Percentiles rank a stretch among this genome's conserved stretches.
These are phyloP conservation scores for Luidia sarsii DNA, from an alignment of 53 echinoderm and acorn worm genomes.

Conservation along the genomic window DNA sequence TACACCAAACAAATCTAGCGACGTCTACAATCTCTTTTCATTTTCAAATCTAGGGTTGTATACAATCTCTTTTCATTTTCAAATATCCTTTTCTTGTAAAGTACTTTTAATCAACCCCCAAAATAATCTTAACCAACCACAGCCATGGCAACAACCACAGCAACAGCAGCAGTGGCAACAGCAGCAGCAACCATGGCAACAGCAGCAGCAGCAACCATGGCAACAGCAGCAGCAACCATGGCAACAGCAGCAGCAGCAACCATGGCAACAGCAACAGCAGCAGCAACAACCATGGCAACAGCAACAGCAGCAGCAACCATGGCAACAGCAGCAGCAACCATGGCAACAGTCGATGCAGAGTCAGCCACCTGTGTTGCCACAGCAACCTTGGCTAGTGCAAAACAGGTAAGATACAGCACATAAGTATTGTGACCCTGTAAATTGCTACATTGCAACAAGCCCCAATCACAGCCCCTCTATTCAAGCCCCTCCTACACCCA, in stretches of 20 bases:
- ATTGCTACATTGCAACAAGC: no score
- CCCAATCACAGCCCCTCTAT: no score
- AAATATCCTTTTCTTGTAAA: not conserved
- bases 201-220: conserved; percentile 14
- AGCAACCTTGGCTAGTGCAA: conserved; percentile 68
- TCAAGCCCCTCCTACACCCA: no score
- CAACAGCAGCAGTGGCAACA: conserved; percentile 7
- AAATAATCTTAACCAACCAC: not conserved
- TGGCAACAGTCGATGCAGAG: conserved; percentile 16
- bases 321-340: conserved; percentile 33
- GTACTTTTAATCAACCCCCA: not conserved
- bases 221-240: conserved; percentile 38
- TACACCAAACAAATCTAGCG: conserved; percentile 1
- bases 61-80: not conserved
- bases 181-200: not conserved
- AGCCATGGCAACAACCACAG: conserved; percentile 22
- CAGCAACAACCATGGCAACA: conserved; percentile 11
- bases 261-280: conserved; percentile 22
- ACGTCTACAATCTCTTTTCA: no score
- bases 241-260: conserved; percentile 8
- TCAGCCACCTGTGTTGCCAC: conserved; percentile 17
- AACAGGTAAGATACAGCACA: conserved; percentile 53
- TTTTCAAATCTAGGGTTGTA: no score
- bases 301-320: conserved; percentile 26
- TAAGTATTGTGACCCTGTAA: no score